Base-by-base conservation (phyloP, 2,888 invertebrate species). In the Napeogenes sylphis region DNA sequence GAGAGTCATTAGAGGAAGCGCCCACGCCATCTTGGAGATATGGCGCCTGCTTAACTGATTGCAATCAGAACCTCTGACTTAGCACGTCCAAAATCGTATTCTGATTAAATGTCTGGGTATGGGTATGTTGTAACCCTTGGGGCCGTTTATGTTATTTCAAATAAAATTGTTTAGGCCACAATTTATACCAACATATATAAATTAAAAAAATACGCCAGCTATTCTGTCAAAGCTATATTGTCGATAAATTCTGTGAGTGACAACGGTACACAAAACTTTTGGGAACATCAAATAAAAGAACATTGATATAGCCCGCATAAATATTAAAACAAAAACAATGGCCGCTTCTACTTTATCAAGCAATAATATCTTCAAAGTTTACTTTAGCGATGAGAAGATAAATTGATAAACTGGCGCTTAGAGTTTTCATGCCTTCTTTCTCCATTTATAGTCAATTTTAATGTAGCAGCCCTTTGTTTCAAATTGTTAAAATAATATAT, bases 31-130 rank as follows among this genome's bases (percentile, higher is more conserved):
- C 75, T 73, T 74, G 74, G 64, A 75, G 77, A 75, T 75, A 78
- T 76, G 83, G 84, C 86, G 87, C 87, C 84, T 73, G 74, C 73
- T 74, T 83, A 83, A 81, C 84, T 78, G 86, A 87, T 87, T 79
- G 81, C 83, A 82, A 87, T 89, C 89, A 79, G 74, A 84, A 84
- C 83, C 64, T 68, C 60, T 60, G 64, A 63, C 63, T 62, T 62
- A 57, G 64, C 67, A 66, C 68, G 70, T 69, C 62, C 67, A 51
- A 67, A 65, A 60, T 62, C n/a, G 45, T 45, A 55, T 6, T 42
- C 42, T 51, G 30, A 51, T 51, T 10, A 21, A 51, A 30, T 5
- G 47, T 30, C 30, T 51, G 21, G 21, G 21, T 21, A 21, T 12
- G 12, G 30, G 6, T 30, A 51, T 51, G 10, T 30, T 51, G 30